Base-by-base conservation (phyloP, 2,888 invertebrate species). In the Leucophenga montana region DNA sequence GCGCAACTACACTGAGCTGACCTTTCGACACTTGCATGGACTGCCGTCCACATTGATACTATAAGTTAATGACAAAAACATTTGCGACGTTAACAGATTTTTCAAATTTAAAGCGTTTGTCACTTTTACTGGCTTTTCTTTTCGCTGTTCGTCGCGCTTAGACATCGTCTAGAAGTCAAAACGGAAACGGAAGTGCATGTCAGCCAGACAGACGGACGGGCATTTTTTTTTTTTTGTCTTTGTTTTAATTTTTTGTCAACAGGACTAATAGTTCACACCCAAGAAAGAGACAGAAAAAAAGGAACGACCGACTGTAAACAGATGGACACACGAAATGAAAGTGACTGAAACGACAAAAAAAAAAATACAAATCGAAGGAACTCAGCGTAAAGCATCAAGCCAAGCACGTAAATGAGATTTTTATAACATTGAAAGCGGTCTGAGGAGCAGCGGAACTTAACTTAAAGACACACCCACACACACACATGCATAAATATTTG, bases 191-290 rank as follows among this genome's bases (percentile, higher is more conserved):
- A 77, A 73, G 70, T 72, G 69, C 70, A 57, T 59, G 33, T 33
- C 33, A 33, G 33, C 33, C 33, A 33, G 33, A 5, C 8, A 70
- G 64, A 18, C 50, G 18, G 13, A 3, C 18, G 5, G n/a, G 5
- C 50, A 50, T 18, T 3, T 18, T 50, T 50, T 50, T 50, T 50
- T 50, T 27, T 11, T n/a, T 62, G 9, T 66, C 4, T 64, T 13
- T 59, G 48, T 22, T 75, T 66, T 73, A 68, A 69, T 72, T 73
- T 83, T 83, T 83, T 70, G 70, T 78, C 76, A 79, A 74, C 73
- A 73, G 75, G 74, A 77, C 77, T 77, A 79, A 80, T 79, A 78
- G 74, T 78, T 78, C 67, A 72, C 48, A 16, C 53, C 22, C 68
- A 33, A 33, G 48, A 48, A 6, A 48, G 11, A n/a, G 78, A 71